phyloP scores from a whole-genome alignment of 2,888 invertebrate species.

The Metacarcinus magister region DNA sequence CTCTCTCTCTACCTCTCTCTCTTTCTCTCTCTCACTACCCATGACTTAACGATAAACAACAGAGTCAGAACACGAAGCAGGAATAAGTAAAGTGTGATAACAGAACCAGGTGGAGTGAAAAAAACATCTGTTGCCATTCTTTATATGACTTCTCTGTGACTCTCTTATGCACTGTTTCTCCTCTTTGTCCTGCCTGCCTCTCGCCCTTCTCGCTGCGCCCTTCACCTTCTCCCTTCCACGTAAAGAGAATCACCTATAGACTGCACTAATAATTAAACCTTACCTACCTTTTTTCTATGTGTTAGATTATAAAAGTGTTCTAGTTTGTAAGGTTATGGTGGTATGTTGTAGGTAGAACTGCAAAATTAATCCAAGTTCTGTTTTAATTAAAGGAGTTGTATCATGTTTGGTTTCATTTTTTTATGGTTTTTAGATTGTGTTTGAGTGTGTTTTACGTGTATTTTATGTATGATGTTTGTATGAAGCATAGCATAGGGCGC shows the following conservation, averaged over 20 bases:
- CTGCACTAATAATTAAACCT: too few relatives aligned
- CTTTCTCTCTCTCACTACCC: not conserved
- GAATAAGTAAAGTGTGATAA: not conserved
- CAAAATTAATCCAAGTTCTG: not conserved
- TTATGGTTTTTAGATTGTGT: not conserved
- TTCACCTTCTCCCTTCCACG: not conserved
- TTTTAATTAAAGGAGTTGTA: not conserved
- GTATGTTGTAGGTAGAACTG: too few relatives aligned
- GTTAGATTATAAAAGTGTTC: too few relatives aligned
- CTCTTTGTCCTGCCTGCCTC: not conserved
- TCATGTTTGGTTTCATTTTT: not conserved
- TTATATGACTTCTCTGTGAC: not conserved
- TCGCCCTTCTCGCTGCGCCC: too few relatives aligned
- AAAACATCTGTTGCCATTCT: conserved; percentile 15
- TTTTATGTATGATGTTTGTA: not conserved
- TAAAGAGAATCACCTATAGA: too few relatives aligned
- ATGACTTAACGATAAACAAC: not conserved
- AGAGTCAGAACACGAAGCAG: not conserved
- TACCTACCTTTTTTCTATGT: too few relatives aligned
- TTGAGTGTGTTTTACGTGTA: not conserved
- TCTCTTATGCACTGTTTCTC: not conserved
- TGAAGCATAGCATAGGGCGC: not conserved
- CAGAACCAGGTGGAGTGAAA: not conserved
- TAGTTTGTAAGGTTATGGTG: too few relatives aligned
- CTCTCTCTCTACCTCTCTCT: not conserved